phyloP scores from a whole-genome alignment of 2,113 vertebrate species.

The Festucalex cinctus region DNA sequence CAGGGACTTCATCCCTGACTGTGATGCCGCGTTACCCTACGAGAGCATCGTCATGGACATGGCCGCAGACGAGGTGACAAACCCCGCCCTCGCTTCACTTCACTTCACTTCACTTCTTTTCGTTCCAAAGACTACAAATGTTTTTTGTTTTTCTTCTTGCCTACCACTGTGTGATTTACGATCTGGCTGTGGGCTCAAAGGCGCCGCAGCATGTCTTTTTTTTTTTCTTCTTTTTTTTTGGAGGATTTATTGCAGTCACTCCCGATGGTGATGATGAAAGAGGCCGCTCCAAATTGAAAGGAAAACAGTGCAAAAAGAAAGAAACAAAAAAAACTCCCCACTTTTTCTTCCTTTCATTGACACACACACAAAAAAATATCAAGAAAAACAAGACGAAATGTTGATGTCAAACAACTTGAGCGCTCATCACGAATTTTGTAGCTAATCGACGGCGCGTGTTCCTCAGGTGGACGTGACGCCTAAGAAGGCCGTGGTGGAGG shows the following conservation, averaged over 20 bases:
- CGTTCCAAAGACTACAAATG: slow-evolving; percentile 30
- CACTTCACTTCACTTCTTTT: not conserved
- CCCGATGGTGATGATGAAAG: not conserved
- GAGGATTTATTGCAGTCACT: not conserved
- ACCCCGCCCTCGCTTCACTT: not conserved
- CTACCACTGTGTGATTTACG: slow-evolving; percentile 29
- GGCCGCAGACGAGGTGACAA: slow-evolving; percentile 53
- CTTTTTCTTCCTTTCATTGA: too few species aligned
- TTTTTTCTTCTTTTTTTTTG: not conserved
- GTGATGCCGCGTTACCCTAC: slow-evolving; percentile 78
- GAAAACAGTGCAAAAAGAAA: not conserved
- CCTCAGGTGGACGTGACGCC: slow-evolving; percentile 52
- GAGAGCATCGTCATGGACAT: slow-evolving; percentile 58
- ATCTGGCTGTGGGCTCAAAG: slow-evolving; percentile 32
- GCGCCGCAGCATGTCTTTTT: slow-evolving; percentile 2
- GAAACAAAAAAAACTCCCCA: too few species aligned
- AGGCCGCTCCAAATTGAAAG: not conserved
- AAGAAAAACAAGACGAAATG: too few species aligned
- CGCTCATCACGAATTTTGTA: not conserved
- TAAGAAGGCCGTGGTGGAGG: slow-evolving; percentile 52
- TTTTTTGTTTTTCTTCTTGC: slow-evolving; percentile 15
- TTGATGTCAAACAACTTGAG: too few species aligned
- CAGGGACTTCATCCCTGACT: slow-evolving; percentile 92
- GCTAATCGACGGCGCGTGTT: not conserved
- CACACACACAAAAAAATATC: too few species aligned